These are phyloP conservation scores for Acanthacorydalis orientalis DNA, from an alignment of 2,888 invertebrate genomes.

Conservation along the genomic window DNA sequence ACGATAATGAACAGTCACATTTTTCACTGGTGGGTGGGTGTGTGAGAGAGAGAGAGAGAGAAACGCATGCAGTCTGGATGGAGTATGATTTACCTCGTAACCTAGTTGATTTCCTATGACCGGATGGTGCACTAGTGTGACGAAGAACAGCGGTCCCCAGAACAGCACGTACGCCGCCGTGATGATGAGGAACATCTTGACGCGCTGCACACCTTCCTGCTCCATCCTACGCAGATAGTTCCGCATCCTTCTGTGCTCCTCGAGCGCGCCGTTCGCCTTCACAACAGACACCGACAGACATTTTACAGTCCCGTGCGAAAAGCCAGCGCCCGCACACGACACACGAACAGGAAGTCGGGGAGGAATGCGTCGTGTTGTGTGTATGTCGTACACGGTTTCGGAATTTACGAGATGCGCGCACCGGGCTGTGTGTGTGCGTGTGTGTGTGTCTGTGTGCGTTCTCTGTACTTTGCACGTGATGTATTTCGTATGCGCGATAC, in stretches of 20 bases:
- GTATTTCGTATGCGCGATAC: too few relatives aligned
- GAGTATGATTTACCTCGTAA: conserved; percentile 42
- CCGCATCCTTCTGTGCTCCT: conserved; percentile 56
- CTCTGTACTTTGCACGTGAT: too few relatives aligned
- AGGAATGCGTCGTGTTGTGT: not conserved
- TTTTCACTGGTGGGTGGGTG: too few relatives aligned
- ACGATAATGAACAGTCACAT: too few relatives aligned
- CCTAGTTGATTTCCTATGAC: conserved; percentile 52
- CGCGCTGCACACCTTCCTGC: conserved; percentile 61
- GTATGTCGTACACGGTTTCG: too few relatives aligned
- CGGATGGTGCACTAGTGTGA: conserved; percentile 64
- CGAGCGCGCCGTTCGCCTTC: conserved; percentile 35
- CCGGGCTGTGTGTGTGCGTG: too few relatives aligned
- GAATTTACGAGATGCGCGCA: too few relatives aligned
- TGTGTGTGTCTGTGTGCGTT: too few relatives aligned
- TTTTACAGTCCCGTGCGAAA: not conserved
- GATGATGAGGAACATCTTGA: conserved; percentile 73
- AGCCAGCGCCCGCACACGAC: not conserved
- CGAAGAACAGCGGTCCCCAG: conserved; percentile 82
- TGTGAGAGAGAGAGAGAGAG: too few relatives aligned
- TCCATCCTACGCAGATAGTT: conserved; percentile 65
- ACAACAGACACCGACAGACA: conserved; percentile 4
- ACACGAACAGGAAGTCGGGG: not conserved
- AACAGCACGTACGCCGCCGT: conserved; percentile 72
- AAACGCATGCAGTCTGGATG: not conserved